Evolutionary conservation across 2,113 vertebrate genomes (phyloP), one percentile per base, ranked within the genome.

Genomic region (Mormyrus lacerda): DNA sequence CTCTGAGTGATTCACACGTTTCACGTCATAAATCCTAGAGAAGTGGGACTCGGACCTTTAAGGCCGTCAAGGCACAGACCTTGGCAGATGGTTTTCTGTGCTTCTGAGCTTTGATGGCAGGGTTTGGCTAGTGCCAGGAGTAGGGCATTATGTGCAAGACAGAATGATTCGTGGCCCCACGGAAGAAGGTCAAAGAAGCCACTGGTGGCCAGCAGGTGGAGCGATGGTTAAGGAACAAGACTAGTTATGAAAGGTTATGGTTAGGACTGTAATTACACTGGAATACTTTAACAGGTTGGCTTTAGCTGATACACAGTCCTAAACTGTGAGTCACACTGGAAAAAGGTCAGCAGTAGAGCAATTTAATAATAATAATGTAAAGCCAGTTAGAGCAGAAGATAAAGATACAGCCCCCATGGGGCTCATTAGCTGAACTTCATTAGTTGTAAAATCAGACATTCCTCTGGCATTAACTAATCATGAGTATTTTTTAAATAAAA

Each of bases 391-490:
- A 53, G 50, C 27, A 39, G 48, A 84, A 45, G 35, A 19, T 27
- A 35, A 35, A 53, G 83, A n/a, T 6, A 24, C 42, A n/a, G 45
- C 4, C 2, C 24, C 47, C 21, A 4, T 24, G 45, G 13, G 85
- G n/a, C 9, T 87, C 85, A 87, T 87, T 87, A 53, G 48, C 15
- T 47, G 7, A 19, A 87, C 85, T 51, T 53, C 47, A 87, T 87
- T 87, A 35, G 85, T 53, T 35, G 19, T 87, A 87, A 87, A 87
- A 39, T 50, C 85, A 55, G 84, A 35, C 85, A 53, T 19, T 87
- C 50, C 27, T 51, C 50, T 8, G 31, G 85, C 47, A 19, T 19
- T 87, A 53, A 47, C 50, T 11, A 47, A 53, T 35, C n/a, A 39
- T 53, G 85, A 35, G 5, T n/a, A 69, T 69, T 31, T 69, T 69